Conservation (phyloP, 35 echinoderm and acorn worm species). For the Ophioderma brevispina region DNA sequence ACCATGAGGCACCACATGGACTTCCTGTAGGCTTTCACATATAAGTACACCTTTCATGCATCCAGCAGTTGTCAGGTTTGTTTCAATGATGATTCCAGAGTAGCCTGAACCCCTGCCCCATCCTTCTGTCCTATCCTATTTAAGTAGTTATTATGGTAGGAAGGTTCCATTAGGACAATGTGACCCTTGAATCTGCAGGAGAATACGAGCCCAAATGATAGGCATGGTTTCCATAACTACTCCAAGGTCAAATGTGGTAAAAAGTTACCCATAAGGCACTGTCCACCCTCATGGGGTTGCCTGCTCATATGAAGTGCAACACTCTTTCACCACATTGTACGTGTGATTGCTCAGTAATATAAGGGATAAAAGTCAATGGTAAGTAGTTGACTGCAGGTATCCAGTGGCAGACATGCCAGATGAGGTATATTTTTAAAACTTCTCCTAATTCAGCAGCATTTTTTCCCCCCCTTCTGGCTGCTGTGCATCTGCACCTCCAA, state of each 20-base stretch:
- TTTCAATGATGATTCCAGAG: constrained; percentile 43
- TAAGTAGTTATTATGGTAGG: neutral
- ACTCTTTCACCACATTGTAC: constrained; percentile 15
- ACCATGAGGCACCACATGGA: too few relatives aligned
- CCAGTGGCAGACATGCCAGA: too few relatives aligned
- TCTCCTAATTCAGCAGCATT: too few relatives aligned
- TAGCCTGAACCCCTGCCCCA: constrained; percentile 50
- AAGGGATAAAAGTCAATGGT: constrained; percentile 9
- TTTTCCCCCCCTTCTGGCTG: too few relatives aligned
- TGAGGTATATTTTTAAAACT: too few relatives aligned
- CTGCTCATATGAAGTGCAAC: neutral
- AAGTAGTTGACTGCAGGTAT: neutral
- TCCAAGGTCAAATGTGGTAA: constrained; percentile 34
- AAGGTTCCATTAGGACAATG: neutral
- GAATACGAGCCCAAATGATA: neutral
- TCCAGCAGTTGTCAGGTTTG: constrained; percentile 27
- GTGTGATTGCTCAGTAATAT: neutral
- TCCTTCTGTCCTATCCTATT: constrained; percentile 4
- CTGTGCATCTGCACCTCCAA: too few relatives aligned
- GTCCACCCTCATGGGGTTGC: constrained; percentile 39
- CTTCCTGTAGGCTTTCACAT: constrained; percentile 29
- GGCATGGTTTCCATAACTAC: constrained; percentile 14
- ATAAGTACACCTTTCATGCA: constrained; percentile 13
- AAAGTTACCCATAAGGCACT: neutral
- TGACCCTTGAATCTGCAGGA: neutral